Evolutionary conservation across 2,797 vertebrate genomes (phyloP).

Genomic region (Amphiprion clarkii): DNA sequence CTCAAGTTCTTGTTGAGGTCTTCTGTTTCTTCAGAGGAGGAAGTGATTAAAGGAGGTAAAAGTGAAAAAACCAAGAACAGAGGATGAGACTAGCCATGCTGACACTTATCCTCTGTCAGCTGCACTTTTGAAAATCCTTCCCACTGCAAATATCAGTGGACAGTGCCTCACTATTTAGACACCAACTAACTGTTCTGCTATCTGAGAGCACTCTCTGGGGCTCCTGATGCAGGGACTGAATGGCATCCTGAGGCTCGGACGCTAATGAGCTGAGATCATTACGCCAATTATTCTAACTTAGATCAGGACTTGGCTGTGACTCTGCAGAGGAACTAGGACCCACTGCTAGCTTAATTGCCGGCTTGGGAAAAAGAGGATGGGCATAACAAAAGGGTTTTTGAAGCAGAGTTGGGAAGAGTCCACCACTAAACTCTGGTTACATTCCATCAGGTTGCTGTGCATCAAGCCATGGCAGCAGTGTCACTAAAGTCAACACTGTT

Average conservation of each 20-base stretch:
- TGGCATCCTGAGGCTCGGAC: constrained; percentile 68
- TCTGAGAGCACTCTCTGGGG: constrained; percentile 64
- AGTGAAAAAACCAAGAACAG: constrained; percentile 60
- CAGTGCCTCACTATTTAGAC: constrained; percentile 58
- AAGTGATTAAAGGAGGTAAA: constrained; percentile 77
- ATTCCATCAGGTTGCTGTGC: constrained; percentile 65
- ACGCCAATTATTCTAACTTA: constrained; percentile 83
- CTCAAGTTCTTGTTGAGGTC: constrained; percentile 67
- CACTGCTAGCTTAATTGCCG: constrained; percentile 76
- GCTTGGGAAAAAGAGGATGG: constrained; percentile 69
- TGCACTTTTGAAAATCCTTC: constrained; percentile 61
- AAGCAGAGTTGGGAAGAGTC: constrained; percentile 54
- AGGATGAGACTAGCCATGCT: constrained; percentile 41
- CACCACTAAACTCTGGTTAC: constrained; percentile 51
- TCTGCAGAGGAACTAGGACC: constrained; percentile 64
- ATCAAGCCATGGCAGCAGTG: constrained; percentile 3
- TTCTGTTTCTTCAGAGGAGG: constrained; percentile 75
- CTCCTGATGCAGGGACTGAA: constrained; percentile 62
- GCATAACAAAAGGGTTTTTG: constrained; percentile 72
- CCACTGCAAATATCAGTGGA: constrained; percentile 65
- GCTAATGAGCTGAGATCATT: constrained; percentile 83
- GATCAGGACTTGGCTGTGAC: constrained; percentile 80
- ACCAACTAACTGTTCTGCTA: constrained; percentile 53
- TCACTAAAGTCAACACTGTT: constrained; percentile 34
- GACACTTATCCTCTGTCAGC: constrained; percentile 62